phyloP scores from a whole-genome alignment of 2,113 vertebrate species.

The Numenius arquata region DNA sequence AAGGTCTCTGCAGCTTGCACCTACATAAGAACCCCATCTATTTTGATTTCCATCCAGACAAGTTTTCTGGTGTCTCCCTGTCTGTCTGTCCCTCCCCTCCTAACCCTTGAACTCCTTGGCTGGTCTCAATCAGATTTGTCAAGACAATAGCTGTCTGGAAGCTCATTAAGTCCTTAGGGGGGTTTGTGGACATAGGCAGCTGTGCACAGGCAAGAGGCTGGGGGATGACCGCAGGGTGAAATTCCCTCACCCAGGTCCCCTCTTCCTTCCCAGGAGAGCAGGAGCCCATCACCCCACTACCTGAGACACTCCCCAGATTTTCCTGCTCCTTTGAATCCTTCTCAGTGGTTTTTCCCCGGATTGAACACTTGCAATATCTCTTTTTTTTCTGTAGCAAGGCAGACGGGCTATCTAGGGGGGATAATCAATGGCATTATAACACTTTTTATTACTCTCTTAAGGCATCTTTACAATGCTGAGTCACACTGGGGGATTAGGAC shows the following conservation, averaged over 20 bases:
- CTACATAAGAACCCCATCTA: neutral
- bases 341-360: fast-evolving
- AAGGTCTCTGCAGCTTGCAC: neutral
- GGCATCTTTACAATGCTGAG: neutral
- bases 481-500: neutral
- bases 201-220: neutral
- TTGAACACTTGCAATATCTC: fast-evolving
- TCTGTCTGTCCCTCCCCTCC: neutral
- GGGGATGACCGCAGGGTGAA: neutral
- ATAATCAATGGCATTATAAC: neutral
- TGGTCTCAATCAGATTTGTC: slow-evolving; percentile 31
- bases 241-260: neutral
- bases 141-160: slow-evolving; percentile 50
- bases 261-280: neutral
- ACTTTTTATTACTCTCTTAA: neutral
- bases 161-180: slow-evolving; percentile 7
- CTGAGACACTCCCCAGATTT: neutral
- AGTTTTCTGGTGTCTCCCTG: neutral
- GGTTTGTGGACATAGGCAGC: slow-evolving; percentile 14
- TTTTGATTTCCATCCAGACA: neutral
- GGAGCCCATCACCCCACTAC: fast-evolving
- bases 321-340: neutral
- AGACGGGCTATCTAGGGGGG: neutral
- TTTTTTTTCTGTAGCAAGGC: neutral
- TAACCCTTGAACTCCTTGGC: slow-evolving; percentile 33